These are phyloP conservation scores for Emydura subglobosa DNA, from an alignment of 2,113 vertebrate species.

Conservation along the genomic window DNA sequence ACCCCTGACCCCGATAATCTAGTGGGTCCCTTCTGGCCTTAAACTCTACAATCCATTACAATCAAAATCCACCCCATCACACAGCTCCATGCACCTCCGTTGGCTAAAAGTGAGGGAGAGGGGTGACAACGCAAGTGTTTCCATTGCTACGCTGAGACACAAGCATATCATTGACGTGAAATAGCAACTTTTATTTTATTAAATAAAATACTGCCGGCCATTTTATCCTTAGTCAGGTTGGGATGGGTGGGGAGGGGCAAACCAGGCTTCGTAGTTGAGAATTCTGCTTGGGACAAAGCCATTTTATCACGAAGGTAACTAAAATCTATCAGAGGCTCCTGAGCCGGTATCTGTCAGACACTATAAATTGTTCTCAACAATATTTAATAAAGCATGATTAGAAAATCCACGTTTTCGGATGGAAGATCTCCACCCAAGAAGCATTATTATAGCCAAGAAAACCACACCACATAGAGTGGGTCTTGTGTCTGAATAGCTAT, in stretches of 20 bases:
- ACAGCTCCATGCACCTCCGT: background rate
- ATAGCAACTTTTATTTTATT: constrained; percentile 69
- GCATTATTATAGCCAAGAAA: constrained; percentile 3
- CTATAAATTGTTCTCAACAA: constrained; percentile 44
- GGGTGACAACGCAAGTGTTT: background rate
- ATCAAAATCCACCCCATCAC: background rate
- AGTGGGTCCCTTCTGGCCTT: background rate
- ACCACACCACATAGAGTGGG: background rate
- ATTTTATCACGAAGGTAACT: constrained; percentile 43
- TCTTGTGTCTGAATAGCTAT: background rate
- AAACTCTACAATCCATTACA: background rate
- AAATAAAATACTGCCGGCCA: constrained; percentile 61
- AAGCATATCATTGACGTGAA: constrained; percentile 3
- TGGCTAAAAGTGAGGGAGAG: background rate
- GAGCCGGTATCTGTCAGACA: constrained; percentile 63
- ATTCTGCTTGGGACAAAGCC: background rate
- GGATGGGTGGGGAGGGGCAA: constrained; percentile 26
- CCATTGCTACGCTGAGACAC: background rate
- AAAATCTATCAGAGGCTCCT: constrained; percentile 64
- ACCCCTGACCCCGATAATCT: background rate
- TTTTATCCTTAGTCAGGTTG: constrained; percentile 28
- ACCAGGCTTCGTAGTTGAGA: constrained; percentile 8
- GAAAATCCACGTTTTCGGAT: constrained; percentile 35
- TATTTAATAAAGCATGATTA: constrained; percentile 27
- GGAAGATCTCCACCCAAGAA: constrained; percentile 15